Percentiles rank a stretch among this genome's conserved stretches.
phyloP scores from a whole-genome alignment of 2,888 invertebrate genomes.

The Philaethria dido region DNA sequence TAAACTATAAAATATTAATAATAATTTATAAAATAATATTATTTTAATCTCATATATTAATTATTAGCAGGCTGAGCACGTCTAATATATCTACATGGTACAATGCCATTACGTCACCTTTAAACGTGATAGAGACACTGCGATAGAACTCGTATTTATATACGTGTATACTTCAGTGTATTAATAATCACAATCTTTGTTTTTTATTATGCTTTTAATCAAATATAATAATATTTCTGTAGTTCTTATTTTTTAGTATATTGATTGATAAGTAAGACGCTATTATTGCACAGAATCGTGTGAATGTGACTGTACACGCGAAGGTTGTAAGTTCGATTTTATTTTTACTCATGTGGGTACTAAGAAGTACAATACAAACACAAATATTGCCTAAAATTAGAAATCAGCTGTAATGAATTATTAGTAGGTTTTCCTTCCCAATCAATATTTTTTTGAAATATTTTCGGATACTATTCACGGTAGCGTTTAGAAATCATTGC shows the following conservation, averaged over 20 bases:
- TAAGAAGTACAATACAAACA: too few relatives aligned
- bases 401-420: not conserved
- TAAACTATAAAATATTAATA: not conserved
- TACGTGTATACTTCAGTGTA: not conserved
- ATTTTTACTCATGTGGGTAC: too few relatives aligned
- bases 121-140: constrained; percentile 12
- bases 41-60: not conserved
- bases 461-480: too few relatives aligned
- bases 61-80: constrained; percentile 33
- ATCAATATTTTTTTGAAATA: too few relatives aligned
- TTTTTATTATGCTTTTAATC: not conserved
- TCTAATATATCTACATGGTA: constrained; percentile 36
- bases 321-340: too few relatives aligned
- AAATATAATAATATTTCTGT: too few relatives aligned
- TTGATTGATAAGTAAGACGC: too few relatives aligned
- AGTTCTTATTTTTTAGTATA: too few relatives aligned
- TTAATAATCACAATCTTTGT: not conserved
- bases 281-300: too few relatives aligned
- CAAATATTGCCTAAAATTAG: not conserved
- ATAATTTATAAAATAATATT: not conserved
- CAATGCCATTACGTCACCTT: constrained; percentile 39
- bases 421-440: not conserved
- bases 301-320: too few relatives aligned
- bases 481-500: too few relatives aligned
- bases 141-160: not conserved